Evolutionary conservation across 2,888 invertebrate genomes (phyloP), one percentile per base, ranked within the genome.

Genomic region (Rhodophaea formosa): DNA sequence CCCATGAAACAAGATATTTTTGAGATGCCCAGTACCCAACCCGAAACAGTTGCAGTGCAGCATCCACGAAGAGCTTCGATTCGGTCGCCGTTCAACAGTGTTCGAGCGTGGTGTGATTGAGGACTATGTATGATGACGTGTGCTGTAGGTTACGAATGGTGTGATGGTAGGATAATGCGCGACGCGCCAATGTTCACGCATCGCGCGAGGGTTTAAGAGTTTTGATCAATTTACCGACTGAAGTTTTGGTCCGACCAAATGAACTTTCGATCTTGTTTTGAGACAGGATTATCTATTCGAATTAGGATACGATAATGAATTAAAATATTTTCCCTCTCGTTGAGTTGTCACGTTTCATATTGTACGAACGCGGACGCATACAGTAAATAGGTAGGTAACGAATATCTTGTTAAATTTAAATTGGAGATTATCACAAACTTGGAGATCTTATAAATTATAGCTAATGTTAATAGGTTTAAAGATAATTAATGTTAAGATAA

Each of bases 191-290:
- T 61, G 55, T 23, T 57, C 59, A 49, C 51, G 47, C 59, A 53
- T 67, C 67, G 68, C 66, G 77, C 71, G 68, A 72, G 69, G n/a
- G 75, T 75, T 75, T 59, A 56, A 82, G 77, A 80, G 82, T 87
- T 87, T 86, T 86, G 84, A 88, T 84, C 86, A 77, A 85, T 88
- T 86, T 86, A 87, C 83, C 80, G 90, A 90, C 90, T 91, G 90
- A 91, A 82, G 85, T 89, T 87, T 88, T 89, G 90, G 90, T 90
- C 90, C 90, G 90, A 90, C 90, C 90, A 91, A 91, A 82, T 88
- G 88, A 89, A 89, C 87, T 87, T 81, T 87, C 80, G 77, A 88
- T 88, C 88, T 88, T 88, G 88, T 90, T 86, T 86, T 84, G 79
- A 80, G 76, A 82, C 87, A 82, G 80, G 87, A 86, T 83, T 79